Conservation (phyloP, 2,113 vertebrate genomes). For the Channa argus region DNA sequence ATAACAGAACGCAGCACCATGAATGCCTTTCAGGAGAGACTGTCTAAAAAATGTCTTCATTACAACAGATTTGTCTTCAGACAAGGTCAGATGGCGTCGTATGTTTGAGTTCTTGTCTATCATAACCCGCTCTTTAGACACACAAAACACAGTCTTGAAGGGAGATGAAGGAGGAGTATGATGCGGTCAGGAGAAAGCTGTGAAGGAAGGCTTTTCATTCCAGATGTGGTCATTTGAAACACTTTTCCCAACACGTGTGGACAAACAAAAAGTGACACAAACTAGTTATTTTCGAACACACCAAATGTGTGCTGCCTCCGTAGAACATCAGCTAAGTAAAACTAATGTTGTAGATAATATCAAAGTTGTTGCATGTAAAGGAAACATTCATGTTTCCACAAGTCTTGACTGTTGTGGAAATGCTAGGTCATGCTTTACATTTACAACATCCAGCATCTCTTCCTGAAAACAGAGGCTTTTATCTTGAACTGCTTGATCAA, state of each 20-base stretch:
- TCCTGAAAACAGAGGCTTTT: not conserved
- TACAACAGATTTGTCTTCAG: not conserved
- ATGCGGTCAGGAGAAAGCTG: no score
- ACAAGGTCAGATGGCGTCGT: not conserved
- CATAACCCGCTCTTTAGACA: no score
- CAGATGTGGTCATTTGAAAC: not conserved
- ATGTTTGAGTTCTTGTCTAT: no score
- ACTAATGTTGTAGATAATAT: not conserved
- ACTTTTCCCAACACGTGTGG: not conserved
- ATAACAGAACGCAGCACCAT: no score
- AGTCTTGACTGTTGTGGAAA: not conserved
- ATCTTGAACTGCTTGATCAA: not conserved
- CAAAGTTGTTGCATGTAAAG: not conserved
- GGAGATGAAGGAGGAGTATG: not conserved
- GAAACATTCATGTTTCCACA: constrained; percentile 3
- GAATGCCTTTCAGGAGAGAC: no score
- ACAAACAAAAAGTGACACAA: not conserved
- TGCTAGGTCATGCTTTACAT: not conserved
- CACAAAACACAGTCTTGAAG: not conserved
- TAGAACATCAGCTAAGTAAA: not conserved
- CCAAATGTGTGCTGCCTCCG: not conserved
- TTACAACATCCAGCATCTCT: not conserved
- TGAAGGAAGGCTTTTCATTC: not conserved
- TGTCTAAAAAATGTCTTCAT: no score
- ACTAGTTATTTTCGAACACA: not conserved